phyloP scores from a whole-genome alignment of 2,888 invertebrate species.

The Philonicus albiceps region DNA sequence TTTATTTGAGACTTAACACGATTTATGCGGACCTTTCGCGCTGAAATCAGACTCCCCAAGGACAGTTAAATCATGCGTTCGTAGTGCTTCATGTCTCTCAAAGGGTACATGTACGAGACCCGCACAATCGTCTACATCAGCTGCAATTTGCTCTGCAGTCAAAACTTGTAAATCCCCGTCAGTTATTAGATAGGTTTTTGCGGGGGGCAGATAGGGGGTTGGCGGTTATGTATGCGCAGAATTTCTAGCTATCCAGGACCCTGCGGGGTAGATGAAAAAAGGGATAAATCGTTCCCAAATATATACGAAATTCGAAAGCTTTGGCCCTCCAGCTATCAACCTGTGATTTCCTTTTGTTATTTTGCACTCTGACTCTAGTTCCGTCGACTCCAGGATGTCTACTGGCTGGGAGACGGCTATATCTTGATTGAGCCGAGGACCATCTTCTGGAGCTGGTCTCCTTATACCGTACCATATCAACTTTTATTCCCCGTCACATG shows the following conservation, averaged over 20 bases:
- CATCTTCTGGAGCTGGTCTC: not conserved
- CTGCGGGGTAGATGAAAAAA: not conserved
- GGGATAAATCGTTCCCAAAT: constrained; percentile 1
- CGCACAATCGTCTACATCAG: constrained; percentile 25
- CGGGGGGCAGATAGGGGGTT: not conserved
- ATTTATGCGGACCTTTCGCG: constrained; percentile 31
- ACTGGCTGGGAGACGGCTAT: not conserved
- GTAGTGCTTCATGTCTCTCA: constrained; percentile 1
- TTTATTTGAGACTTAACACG: constrained; percentile 23
- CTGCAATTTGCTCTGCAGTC: constrained; percentile 34
- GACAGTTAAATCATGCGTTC: constrained; percentile 33
- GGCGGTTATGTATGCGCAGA: not conserved
- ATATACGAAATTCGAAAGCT: constrained; percentile 21
- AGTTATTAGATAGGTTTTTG: constrained; percentile 1
- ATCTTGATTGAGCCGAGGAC: constrained; percentile 28
- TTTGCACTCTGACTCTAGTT: not conserved
- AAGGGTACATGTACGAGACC: not conserved
- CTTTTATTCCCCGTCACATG: constrained; percentile 14
- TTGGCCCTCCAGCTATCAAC: constrained; percentile 16
- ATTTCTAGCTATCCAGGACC: too few relatives aligned
- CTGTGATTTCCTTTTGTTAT: constrained; percentile 29
- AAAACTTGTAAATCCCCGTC: constrained; percentile 20
- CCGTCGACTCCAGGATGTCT: not conserved
- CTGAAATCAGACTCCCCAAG: constrained; percentile 38
- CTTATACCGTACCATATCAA: constrained; percentile 1